Evolutionary conservation across 2,797 vertebrate genomes (phyloP), one percentile per base, ranked within the genome.

Genomic region (Lagocephalus sceleratus): DNA sequence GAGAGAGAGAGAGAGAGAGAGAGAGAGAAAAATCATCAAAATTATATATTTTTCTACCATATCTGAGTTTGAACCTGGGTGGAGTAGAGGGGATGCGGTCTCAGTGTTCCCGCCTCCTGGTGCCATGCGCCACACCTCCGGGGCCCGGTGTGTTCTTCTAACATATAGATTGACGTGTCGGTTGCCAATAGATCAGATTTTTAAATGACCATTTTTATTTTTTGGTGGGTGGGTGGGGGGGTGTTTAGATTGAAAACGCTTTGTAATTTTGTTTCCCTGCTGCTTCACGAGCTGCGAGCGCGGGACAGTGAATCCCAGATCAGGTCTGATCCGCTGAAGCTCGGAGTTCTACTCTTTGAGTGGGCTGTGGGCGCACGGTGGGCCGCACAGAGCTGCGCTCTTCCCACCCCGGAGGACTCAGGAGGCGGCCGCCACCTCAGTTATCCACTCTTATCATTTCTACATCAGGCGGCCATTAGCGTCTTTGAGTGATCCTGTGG

Each of bases 1-100:
- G n/a, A n/a, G n/a, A n/a, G n/a, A n/a, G n/a, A n/a, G n/a, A n/a
- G n/a, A n/a, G n/a, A n/a, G n/a, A n/a, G n/a, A n/a, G n/a, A n/a
- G n/a, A n/a, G 84, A 90, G 79, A 90, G 83, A 86, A 84, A 88
- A 85, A 78, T 89, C 88, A 92, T 92, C 87, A 79, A 87, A 75
- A 85, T 84, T 75, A 85, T 92, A 90, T 92, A 92, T 92, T 92
- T 92, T 92, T 92, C 89, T 92, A 92, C 85, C 90, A 91, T 91
- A 85, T 89, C 82, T 84, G 82, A 87, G 85, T 90, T 91, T 85
- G 84, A 88, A 88, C 81, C 78, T 79, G 83, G 75, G 70, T 61
- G 40, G 44, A 71, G 55, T 53, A 39, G 38, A 16, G 6, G 20
- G 44, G 47, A 57, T 23, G 29, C 29, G 51, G 51, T 51, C 51